A percentile compares a stretch with the other conserved stretches of the same genome.
Evolutionary conservation across 2,888 invertebrate species (phyloP).

Genomic region (Papilio elwesi): DNA sequence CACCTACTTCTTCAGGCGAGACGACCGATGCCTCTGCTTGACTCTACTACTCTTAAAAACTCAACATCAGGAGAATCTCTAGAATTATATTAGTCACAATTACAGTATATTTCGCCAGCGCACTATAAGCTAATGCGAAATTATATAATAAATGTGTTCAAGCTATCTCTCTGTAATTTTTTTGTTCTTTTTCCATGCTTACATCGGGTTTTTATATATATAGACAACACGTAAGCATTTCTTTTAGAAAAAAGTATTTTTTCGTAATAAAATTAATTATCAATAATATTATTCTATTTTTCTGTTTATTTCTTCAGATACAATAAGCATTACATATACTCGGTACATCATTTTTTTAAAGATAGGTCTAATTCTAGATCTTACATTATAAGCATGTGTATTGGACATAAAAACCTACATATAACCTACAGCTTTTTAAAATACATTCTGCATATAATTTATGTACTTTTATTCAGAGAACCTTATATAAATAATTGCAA

Average conservation of each 20-base stretch:
- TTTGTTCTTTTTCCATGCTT: conserved; percentile 13
- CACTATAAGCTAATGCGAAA: conserved; percentile 7
- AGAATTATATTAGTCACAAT: too few species aligned
- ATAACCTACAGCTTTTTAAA: too few species aligned
- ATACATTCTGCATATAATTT: too few species aligned
- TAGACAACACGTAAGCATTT: conserved; percentile 9
- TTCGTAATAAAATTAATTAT: background rate
- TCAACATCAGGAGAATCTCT: too few species aligned
- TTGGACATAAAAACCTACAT: too few species aligned
- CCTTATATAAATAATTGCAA: too few species aligned
- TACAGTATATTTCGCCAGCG: background rate
- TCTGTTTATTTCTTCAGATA: background rate
- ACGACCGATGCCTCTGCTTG: too few species aligned
- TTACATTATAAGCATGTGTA: too few species aligned
- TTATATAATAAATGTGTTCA: background rate
- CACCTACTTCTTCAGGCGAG: too few species aligned
- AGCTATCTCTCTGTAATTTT: background rate
- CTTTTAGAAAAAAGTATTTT: background rate
- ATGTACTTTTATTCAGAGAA: too few species aligned
- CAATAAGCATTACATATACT: background rate
- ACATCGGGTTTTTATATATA: conserved; percentile 3
- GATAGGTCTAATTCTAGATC: background rate
- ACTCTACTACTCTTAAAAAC: too few species aligned
- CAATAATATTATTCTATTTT: background rate
- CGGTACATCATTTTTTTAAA: background rate